These are phyloP conservation scores for Philaenus spumarius DNA, from an alignment of 1,140 invertebrate species.

Conservation along the genomic window DNA sequence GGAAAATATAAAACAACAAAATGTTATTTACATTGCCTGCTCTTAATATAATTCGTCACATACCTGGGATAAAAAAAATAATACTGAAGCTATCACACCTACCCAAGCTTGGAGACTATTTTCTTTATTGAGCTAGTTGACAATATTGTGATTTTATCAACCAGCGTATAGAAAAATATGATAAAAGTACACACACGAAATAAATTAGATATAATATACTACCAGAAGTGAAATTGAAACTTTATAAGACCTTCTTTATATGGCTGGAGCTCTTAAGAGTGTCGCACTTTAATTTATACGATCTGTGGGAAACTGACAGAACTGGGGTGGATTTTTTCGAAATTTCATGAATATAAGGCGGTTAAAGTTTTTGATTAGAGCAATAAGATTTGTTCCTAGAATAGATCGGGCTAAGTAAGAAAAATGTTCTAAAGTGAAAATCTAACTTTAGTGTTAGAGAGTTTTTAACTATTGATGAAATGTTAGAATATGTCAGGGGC, in stretches of 20 bases:
- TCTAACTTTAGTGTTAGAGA: constrained; percentile 24
- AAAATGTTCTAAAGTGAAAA: constrained; percentile 32
- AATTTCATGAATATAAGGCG: constrained; percentile 28
- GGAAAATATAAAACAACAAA: constrained; percentile 7
- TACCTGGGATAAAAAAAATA: background rate
- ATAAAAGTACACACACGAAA: background rate
- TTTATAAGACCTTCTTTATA: background rate
- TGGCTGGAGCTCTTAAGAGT: constrained; percentile 5
- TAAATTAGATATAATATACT: background rate
- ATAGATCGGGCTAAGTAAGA: constrained; percentile 32
- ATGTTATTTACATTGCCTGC: background rate
- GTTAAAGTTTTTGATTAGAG: constrained; percentile 32
- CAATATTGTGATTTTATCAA: constrained; percentile 22
- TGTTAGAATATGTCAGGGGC: constrained; percentile 35
- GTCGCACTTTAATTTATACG: constrained; percentile 14
- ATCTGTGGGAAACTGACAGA: constrained; percentile 17
- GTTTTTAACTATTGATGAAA: constrained; percentile 36
- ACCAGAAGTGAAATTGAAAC: too few relatives aligned
- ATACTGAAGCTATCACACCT: constrained; percentile 12
- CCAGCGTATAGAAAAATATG: constrained; percentile 6
- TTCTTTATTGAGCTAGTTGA: constrained; percentile 21
- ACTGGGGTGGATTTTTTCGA: constrained; percentile 15
- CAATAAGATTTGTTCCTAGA: constrained; percentile 28
- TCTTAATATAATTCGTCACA: constrained; percentile 2
- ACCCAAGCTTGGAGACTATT: constrained; percentile 16